Evolutionary conservation across 2,888 invertebrate genomes (phyloP).

Genomic region (Drosophila buzzatii): DNA sequence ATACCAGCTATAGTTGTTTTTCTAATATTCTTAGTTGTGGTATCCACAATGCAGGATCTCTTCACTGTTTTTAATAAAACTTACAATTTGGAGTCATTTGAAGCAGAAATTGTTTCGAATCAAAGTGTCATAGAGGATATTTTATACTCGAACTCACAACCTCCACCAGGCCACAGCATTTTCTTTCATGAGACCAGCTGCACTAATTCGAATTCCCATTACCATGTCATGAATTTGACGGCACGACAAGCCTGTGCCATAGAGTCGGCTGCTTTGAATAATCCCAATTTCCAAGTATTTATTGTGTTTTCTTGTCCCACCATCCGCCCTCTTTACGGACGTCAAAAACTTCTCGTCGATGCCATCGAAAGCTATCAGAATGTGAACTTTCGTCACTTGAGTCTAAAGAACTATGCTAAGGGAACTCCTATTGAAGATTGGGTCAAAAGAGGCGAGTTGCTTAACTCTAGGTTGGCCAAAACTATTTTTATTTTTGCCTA

Average conservation of each 20-base stretch:
- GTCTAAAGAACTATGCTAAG: constrained; percentile 81
- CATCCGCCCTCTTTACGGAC: constrained; percentile 25
- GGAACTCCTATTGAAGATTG: constrained; percentile 82
- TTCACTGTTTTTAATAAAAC: not conserved
- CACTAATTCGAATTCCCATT: constrained; percentile 12
- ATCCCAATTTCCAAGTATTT: constrained; percentile 82
- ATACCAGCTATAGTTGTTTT: not conserved
- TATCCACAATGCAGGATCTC: not conserved
- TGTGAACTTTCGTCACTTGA: constrained; percentile 80
- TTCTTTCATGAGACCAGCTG: constrained; percentile 85
- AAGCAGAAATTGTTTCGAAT: not conserved
- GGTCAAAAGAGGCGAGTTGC: constrained; percentile 77
- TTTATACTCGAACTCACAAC: constrained; percentile 77
- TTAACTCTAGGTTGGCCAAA: constrained; percentile 57
- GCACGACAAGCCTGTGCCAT: constrained; percentile 84
- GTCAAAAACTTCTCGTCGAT: constrained; percentile 60
- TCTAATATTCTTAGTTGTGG: not conserved
- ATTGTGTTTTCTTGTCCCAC: constrained; percentile 82
- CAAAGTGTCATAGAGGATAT: not conserved
- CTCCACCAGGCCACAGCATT: constrained; percentile 78
- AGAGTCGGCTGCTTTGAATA: constrained; percentile 84
- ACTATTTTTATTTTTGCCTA: not conserved
- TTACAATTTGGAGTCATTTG: not conserved
- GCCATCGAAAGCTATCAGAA: constrained; percentile 80
- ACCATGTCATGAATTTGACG: constrained; percentile 68